Evolutionary conservation across 2,113 vertebrate genomes (phyloP), one percentile per base, ranked within the genome.

Genomic region (Gallinago undulata): DNA sequence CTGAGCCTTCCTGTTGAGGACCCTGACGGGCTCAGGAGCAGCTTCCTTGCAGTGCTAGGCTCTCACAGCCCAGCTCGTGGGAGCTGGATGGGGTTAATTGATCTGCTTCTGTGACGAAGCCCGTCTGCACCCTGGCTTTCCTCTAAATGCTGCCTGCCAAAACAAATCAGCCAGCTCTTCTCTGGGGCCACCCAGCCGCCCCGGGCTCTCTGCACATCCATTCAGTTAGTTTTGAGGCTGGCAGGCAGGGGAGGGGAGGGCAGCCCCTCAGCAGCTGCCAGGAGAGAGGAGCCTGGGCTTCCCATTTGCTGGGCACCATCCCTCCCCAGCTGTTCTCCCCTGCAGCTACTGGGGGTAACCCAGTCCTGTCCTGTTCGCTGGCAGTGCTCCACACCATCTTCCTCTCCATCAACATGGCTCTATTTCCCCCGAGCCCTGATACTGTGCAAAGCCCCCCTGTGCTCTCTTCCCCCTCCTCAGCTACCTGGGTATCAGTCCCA

Each of bases 81-180:
- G 69, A 87, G 73, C 69, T 88, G 75, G 31, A 91, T 68, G 86
- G 84, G 82, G 84, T 95, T 97, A 96, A 97, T 96, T 86, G 96
- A 97, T 97, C 94, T 64, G 85, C 89, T 97, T 95, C 79, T 95
- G 83, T 96, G 96, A 95, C 3, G 53, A 96, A 97, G 92, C 73
- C 67, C 0, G 16, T 77, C 67, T 90, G 81, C 9, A 13, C 31
- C 66, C 90, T 60, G 83, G 96, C 94, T 76, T 96, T 93, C 63
- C 47, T 90, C 87, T 96, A 96, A 96, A 96, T 4, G 41, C 74
- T 90, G 94, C 76, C 93, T 96, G 93, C 87, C 94, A 93, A 91
- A 94, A 87, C 92, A 76, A 93, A 93, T 96, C 94, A 92, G 77
- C 81, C 19, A 88, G 85, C 90, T 94, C 56, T 66, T 82, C 90